Evolutionary conservation across 2,113 vertebrate species (phyloP), one percentile per base, ranked within the genome.

Genomic region (Pygoscelis antarcticus): DNA sequence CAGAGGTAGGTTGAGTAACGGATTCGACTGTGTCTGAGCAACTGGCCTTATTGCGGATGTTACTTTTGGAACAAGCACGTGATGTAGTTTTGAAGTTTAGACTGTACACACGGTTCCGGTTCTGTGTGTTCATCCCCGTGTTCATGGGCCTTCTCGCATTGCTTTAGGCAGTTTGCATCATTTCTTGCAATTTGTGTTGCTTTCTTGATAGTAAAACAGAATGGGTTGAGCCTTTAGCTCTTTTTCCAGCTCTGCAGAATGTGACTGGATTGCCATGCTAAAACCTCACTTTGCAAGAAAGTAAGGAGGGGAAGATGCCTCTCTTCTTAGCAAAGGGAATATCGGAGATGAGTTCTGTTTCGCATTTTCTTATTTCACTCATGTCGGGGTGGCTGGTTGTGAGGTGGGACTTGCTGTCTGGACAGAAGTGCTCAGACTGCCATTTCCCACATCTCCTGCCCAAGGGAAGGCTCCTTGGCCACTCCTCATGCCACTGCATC

Each of bases 401-500:
- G 38, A 87, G 61, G 29, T 60, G 76, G 77, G 68, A 30, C 42
- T 52, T 44, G 30, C 38, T 74, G 32, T 30, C 22, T 54, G 83
- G 23, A 17, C 55, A 42, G 7, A 5, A 30, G 22, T 6, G 49
- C 47, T 66, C 60, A 70, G 51, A 2, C 22, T 55, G 60, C 42
- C 15, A 0, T 60, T 88, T 66, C 70, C 79, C 87, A 61, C 75
- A 47, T 47, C 29, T 57, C 30, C 83, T 70, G 61, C 49, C 86
- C 64, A 2, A 4, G 65, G 80, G 57, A 34, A 25, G 16, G 60
- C 55, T 74, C 54, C 30, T 29, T 42, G 83, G 54, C 87, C 30
- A 1, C 38, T 57, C 29, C 52, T 68, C 8, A 0, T 7, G 66
- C 66, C 55, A 6, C 55, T 47, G 61, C 6, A 0, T 6, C 42